phyloP scores from a whole-genome alignment of 92 coral and sea anemone species.

The Heliopora coerulea region DNA sequence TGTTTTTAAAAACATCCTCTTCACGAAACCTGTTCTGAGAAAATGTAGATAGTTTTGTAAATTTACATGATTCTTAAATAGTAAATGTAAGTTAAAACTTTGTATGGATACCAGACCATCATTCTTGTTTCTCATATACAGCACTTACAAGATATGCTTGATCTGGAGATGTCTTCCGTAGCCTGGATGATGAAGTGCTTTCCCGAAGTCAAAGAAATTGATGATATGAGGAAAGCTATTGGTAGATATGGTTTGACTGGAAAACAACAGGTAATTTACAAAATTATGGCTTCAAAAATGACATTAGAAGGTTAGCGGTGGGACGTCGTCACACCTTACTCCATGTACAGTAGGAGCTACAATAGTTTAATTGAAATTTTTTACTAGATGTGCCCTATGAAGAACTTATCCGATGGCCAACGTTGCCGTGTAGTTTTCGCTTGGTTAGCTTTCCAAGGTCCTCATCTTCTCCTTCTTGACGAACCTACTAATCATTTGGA shows the following conservation, averaged over 20 bases:
- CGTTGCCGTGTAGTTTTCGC: conserved; percentile 99
- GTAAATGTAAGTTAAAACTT: too few relatives aligned
- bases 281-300: too few relatives aligned
- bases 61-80: too few relatives aligned
- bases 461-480: conserved; percentile 89
- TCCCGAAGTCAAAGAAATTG: conserved; percentile 83
- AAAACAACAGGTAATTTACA: conserved; percentile 81
- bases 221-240: conserved; percentile 89
- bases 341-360: too few relatives aligned
- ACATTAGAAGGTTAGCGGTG: too few relatives aligned
- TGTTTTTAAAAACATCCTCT: too few relatives aligned
- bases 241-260: conserved; percentile 98
- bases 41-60: too few relatives aligned
- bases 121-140: conserved; percentile 6
- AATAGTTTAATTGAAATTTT: too few relatives aligned
- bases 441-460: conserved; percentile 94
- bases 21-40: too few relatives aligned
- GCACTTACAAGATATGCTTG: conserved; percentile 99
- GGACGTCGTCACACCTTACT: too few relatives aligned
- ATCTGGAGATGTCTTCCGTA: conserved; percentile 86
- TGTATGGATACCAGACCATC: too few relatives aligned
- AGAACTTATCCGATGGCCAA: conserved; percentile 93
- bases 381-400: conserved; percentile 86
- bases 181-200: conserved; percentile 93
- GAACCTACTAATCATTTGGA: conserved; percentile 99